A percentile compares a stretch with the other conserved stretches of the same genome.
These are phyloP conservation scores for Sminthurinus aureus DNA, from an alignment of 2,888 invertebrate species.

Conservation along the genomic window DNA sequence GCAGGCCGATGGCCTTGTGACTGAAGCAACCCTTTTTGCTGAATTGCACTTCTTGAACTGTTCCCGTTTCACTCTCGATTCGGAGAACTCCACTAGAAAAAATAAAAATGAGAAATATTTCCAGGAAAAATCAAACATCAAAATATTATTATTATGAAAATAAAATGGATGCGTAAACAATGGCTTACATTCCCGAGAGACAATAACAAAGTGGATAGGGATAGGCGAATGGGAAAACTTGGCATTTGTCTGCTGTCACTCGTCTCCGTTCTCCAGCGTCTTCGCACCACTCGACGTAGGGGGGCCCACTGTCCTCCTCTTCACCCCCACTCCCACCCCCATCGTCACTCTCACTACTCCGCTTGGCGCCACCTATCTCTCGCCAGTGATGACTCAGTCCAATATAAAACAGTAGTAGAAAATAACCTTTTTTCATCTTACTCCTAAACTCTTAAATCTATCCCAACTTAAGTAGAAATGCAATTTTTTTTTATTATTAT, in stretches of 20 bases:
- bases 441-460: too few species aligned
- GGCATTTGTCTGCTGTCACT: neutral
- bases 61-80: neutral
- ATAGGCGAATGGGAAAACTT: slow-evolving; percentile 15
- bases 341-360: too few species aligned
- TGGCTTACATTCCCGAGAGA: slow-evolving; percentile 28
- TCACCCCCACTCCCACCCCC: too few species aligned
- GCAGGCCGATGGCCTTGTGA: slow-evolving; percentile 26
- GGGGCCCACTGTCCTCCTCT: neutral
- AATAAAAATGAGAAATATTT: neutral
- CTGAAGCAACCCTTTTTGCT: slow-evolving; percentile 26
- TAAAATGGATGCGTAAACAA: neutral
- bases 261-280: slow-evolving; percentile 5
- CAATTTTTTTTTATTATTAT: too few species aligned
- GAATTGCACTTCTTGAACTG: slow-evolving; percentile 22
- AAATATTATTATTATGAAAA: too few species aligned
- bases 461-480: too few species aligned
- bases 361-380: too few species aligned
- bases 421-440: too few species aligned
- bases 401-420: too few species aligned
- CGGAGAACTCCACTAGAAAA: neutral
- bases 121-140: neutral
- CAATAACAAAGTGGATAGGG: slow-evolving; percentile 33
- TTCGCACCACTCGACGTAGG: slow-evolving; percentile 36
- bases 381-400: too few species aligned